Conservation (phyloP, 2,113 vertebrate species). For the Craseonycteris thonglongyai region DNA sequence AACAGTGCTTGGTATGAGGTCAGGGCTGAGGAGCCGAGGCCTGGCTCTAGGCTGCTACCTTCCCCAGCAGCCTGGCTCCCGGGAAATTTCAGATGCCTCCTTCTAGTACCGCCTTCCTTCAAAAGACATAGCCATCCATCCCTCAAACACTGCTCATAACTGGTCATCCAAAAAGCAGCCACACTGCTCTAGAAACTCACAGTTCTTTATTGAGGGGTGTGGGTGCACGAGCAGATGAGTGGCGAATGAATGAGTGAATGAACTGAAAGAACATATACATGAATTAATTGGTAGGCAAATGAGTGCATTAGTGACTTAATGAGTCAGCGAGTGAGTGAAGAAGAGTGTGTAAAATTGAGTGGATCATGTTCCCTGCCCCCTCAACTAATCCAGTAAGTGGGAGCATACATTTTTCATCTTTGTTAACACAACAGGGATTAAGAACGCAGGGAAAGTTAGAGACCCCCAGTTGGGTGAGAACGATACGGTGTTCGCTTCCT, state of each 20-base stretch:
- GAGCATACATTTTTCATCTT: background rate
- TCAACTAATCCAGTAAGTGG: background rate
- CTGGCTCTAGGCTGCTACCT: background rate
- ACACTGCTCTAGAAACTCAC: background rate
- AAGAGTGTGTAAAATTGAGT: constrained; percentile 5
- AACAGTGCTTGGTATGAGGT: background rate
- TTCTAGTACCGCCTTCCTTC: background rate
- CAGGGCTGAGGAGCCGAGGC: background rate
- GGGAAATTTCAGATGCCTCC: background rate
- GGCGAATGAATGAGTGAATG: background rate
- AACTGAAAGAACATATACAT: background rate
- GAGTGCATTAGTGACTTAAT: constrained; percentile 44
- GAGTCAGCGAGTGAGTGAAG: constrained; percentile 25
- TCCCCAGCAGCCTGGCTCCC: background rate
- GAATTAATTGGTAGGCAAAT: constrained; percentile 16
- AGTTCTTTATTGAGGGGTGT: background rate
- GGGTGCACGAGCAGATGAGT: background rate
- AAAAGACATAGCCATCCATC: background rate
- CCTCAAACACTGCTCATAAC: background rate
- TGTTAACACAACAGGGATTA: background rate
- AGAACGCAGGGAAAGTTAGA: background rate
- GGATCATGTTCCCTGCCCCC: background rate
- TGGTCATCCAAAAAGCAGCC: background rate
- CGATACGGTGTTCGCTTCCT: background rate
- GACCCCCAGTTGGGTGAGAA: background rate